Conservation (phyloP, 2,888 invertebrate species). For the Bursaphelenchus okinawaensis region DNA sequence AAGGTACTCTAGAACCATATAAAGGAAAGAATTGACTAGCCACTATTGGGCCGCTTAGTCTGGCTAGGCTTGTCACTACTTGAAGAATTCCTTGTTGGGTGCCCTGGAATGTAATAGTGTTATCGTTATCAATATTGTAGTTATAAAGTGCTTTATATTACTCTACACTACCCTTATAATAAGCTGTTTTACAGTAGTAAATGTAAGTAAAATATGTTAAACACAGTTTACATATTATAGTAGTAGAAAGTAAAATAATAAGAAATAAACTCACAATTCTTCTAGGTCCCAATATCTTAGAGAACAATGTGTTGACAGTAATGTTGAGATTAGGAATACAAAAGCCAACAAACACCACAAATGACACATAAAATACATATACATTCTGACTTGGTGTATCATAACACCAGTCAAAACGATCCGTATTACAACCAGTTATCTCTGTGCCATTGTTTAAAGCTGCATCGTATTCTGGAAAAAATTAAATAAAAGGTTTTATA, state of each 20-base stretch:
- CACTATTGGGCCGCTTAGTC: conserved; percentile 3
- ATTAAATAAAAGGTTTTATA: too few species aligned
- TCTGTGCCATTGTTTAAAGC: conserved; percentile 10
- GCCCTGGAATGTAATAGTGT: background rate
- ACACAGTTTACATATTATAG: too few species aligned
- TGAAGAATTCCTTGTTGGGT: conserved; percentile 9
- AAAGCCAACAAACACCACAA: conserved; percentile 2
- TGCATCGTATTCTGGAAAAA: conserved; percentile 6
- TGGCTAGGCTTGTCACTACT: background rate
- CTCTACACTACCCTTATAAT: too few species aligned
- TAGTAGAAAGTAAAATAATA: too few species aligned
- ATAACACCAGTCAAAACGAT: conserved; percentile 12
- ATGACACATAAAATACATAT: conserved; percentile 14
- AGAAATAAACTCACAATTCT: background rate
- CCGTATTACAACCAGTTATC: conserved; percentile 14
- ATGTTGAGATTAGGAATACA: conserved; percentile 9
- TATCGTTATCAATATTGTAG: too few species aligned
- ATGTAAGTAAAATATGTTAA: too few species aligned
- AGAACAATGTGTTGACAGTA: conserved; percentile 16
- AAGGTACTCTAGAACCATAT: background rate
- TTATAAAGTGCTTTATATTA: too few species aligned
- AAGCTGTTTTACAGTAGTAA: too few species aligned
- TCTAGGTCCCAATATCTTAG: conserved; percentile 10
- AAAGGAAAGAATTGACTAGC: background rate
- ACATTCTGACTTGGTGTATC: background rate